Conservation (phyloP, 2,113 vertebrate species). For the Ptychochromis oligacanthus region DNA sequence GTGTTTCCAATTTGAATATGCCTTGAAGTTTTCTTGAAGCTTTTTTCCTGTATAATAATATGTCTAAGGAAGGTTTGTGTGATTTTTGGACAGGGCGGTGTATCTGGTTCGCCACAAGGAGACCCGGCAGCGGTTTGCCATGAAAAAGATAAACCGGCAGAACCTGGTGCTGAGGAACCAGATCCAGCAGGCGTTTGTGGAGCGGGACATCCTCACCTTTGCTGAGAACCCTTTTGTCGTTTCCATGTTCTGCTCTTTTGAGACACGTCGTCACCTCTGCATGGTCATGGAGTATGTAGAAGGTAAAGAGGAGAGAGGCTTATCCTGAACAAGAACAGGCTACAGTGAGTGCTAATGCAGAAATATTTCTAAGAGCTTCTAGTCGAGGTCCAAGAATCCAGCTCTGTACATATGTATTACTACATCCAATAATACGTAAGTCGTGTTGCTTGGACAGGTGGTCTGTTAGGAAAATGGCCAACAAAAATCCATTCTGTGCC, state of each 20-base stretch:
- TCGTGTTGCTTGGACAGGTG: neutral
- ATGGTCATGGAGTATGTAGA: constrained; percentile 99
- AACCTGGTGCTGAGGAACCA: constrained; percentile 97
- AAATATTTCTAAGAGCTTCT: neutral
- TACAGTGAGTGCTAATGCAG: neutral
- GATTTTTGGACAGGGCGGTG: constrained; percentile 84
- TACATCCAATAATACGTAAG: neutral
- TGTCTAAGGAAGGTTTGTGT: neutral
- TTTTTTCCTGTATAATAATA: neutral
- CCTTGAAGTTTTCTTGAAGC: neutral
- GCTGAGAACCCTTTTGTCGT: constrained; percentile 98
- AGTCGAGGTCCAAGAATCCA: neutral
- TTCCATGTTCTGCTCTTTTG: constrained; percentile 99
- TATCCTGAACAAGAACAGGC: fast-evolving
- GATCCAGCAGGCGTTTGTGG: constrained; percentile 98
- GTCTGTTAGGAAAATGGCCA: neutral
- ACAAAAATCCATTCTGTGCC: neutral
- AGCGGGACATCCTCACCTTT: constrained; percentile 96
- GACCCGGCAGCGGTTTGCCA: constrained; percentile 93
- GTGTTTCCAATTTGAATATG: neutral
- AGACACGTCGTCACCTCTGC: constrained; percentile 94
- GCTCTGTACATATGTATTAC: neutral
- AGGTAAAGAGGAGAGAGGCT: constrained; percentile 78
- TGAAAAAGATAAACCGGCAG: constrained; percentile 99
- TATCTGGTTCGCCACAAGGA: constrained; percentile 94